These are phyloP conservation scores for Diarsia rubi DNA, from an alignment of 2,888 invertebrate species.

Conservation along the genomic window DNA sequence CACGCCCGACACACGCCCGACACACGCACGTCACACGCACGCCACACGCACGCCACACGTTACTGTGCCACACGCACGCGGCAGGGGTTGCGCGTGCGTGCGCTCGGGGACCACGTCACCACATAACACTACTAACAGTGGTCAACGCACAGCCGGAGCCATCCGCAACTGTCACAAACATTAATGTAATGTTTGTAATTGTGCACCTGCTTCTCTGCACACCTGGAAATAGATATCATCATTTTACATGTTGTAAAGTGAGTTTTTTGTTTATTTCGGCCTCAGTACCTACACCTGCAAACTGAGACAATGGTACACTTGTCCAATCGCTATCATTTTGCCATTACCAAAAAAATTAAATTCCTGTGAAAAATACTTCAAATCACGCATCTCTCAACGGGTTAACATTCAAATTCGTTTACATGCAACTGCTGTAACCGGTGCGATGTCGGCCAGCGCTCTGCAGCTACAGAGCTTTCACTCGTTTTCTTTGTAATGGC, in stretches of 20 bases:
- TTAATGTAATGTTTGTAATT: neutral
- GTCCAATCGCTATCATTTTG: neutral
- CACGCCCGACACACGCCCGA: conserved; percentile 14
- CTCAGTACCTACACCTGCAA: neutral
- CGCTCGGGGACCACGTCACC: neutral
- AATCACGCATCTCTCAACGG: neutral
- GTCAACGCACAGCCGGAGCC: neutral
- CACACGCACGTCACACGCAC: conserved; percentile 1
- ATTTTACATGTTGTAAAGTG: neutral
- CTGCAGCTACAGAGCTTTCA: neutral
- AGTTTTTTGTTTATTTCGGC: neutral
- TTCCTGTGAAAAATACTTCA: neutral
- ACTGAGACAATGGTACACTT: neutral
- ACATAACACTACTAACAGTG: neutral
- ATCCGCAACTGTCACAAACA: neutral
- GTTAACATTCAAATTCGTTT: neutral
- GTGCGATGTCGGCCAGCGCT: neutral
- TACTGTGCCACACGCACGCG: neutral
- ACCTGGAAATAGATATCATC: neutral
- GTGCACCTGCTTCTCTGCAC: neutral
- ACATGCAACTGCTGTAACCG: neutral
- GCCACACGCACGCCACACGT: neutral
- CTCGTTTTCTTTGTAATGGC: neutral
- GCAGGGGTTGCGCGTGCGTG: neutral
- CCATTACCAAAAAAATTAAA: neutral